phyloP scores from a whole-genome alignment of 2,888 invertebrate genomes.

The Hirudinaria manillensis region DNA sequence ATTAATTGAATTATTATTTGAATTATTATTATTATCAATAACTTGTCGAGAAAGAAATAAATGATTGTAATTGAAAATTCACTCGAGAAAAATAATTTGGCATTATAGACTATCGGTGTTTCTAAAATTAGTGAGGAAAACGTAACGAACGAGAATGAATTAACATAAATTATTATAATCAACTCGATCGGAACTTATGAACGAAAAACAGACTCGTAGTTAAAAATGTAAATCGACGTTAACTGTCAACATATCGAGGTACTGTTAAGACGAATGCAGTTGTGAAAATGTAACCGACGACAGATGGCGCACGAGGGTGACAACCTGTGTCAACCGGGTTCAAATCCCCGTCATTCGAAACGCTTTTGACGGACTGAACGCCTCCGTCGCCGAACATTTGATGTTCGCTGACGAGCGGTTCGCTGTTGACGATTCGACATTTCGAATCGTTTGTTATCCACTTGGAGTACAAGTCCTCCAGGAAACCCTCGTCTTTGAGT shows the following conservation, averaged over 20 bases:
- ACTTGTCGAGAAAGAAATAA: too few relatives aligned
- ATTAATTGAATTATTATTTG: too few relatives aligned
- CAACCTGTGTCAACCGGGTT: too few relatives aligned
- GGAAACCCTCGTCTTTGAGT: constrained; percentile 34
- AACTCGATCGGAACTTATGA: too few relatives aligned
- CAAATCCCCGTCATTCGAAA: neutral
- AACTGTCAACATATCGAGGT: neutral
- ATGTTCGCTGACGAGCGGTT: neutral
- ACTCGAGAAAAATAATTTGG: too few relatives aligned
- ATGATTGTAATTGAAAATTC: too few relatives aligned
- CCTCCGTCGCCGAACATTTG: neutral
- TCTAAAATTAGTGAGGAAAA: constrained; percentile 2
- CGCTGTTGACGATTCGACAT: constrained; percentile 29
- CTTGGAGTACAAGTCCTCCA: constrained; percentile 35
- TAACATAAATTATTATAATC: too few relatives aligned
- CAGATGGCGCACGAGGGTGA: too few relatives aligned
- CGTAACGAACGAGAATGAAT: neutral
- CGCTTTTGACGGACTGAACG: neutral
- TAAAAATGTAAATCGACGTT: neutral
- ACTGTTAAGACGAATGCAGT: neutral
- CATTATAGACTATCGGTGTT: too few relatives aligned
- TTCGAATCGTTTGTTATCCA: constrained; percentile 35
- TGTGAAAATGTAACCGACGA: neutral
- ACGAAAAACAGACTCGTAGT: neutral
- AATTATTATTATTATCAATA: too few relatives aligned